Base-by-base conservation (phyloP, 1,140 invertebrate species). In the Eubasilissa regina region DNA sequence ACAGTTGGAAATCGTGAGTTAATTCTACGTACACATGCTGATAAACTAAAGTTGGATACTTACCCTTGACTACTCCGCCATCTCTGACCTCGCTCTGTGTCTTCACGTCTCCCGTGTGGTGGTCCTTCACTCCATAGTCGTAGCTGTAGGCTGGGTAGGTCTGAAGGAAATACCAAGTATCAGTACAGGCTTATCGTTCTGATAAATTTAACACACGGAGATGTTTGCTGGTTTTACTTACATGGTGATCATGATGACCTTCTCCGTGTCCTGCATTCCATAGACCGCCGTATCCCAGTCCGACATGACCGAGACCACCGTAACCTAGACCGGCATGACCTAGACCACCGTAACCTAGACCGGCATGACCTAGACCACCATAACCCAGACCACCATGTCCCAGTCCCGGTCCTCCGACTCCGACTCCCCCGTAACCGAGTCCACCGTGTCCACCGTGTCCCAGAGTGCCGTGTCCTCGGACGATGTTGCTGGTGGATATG, bases 11-110 rank as follows among this genome's bases (percentile, higher is more conserved):
- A n/a, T n/a, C n/a, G n/a, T n/a, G n/a, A n/a, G n/a, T n/a, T n/a
- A 35, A 35, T 35, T 35, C 25, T 35, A 35, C 25, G 25, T 35
- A n/a, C 6, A 35, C 6, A 35, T 1, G 25, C 6, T 35, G 6
- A 3, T 35, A 35, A 35, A 35, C 25, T 35, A 6, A 3, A 3
- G 25, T 6, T 35, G 25, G 35, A 9, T 53, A 4, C 44, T 82
- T 72, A 81, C 86, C 86, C 76, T 86, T 84, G 9, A 87, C 83
- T 7, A 84, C 79, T 47, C 84, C 85, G 55, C 86, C 85, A 79
- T 87, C 85, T 13, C 86, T 75, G n/a, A 79, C 56, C 75, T 87
- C 86, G 73, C 84, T 77, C 70, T 87, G 86, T 73, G 81, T 78
- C 77, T 87, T 86, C 53, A 84, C 62, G 68, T 86, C 85, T 47